Evolutionary conservation across 2,888 invertebrate genomes (phyloP), one percentile per base, ranked within the genome.

Genomic region (Apodemia duryi): DNA sequence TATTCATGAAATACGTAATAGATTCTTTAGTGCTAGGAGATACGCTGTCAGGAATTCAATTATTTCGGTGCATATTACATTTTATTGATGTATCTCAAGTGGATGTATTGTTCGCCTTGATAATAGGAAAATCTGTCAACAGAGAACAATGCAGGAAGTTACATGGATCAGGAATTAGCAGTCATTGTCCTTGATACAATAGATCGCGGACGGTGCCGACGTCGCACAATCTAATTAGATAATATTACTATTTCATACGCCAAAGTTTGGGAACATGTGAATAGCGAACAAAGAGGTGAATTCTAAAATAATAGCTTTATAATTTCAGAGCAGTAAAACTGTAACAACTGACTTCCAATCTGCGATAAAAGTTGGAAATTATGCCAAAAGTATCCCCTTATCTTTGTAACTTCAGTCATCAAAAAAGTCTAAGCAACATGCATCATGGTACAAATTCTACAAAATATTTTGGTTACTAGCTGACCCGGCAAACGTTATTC

Each of bases 71-170:
- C 62, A 66, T 67, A 68, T 69, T 67, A 68, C 68, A 66, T 71
- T 68, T 67, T 70, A 69, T 70, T 67, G 63, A 68, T 69, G 69
- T 71, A 72, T 67, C 70, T 74, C 71, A 74, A 74, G 72, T 73
- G 72, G 69, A 67, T 66, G 70, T 72, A 75, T 87, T 85, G 86
- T 88, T 83, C 82, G 73, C 75, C 73, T 75, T 82, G 81, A 86
- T 88, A 88, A 90, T 90, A 86, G 88, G 86, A 89, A 88, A 90
- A 90, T 89, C 89, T 89, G 90, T 88, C 90, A 90, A 88, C 87
- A 88, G 75, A 79, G 84, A 84, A 91, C 90, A 90, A 90, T 88
- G 84, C 81, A 80, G 83, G 82, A 87, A 86, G 88, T 86, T 85
- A 88, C 86, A 88, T 82, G 85, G 89, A 90, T 89, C 88, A 87